Conservation (phyloP, 2,797 vertebrate genomes). For the Peromyscus eremicus region DNA sequence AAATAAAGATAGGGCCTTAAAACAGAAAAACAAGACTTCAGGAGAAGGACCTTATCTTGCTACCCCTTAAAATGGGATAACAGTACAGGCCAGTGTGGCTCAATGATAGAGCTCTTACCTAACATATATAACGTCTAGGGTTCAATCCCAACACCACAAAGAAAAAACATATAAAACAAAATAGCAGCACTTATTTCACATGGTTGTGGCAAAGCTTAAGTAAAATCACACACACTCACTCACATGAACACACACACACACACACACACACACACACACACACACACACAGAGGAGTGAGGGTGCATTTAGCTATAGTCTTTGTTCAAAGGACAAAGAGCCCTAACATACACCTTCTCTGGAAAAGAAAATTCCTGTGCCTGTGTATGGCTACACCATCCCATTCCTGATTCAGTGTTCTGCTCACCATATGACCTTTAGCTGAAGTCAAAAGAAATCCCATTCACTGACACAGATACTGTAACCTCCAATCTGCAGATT, state of each 20-base stretch:
- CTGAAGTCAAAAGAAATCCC: background rate
- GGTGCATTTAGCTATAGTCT: background rate
- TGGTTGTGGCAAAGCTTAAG: background rate
- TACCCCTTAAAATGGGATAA: background rate
- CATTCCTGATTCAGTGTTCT: background rate
- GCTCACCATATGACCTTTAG: too few relatives aligned
- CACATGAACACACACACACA: background rate
- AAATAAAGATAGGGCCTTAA: background rate
- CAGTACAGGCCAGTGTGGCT: background rate
- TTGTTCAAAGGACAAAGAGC: background rate
- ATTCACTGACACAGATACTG: background rate
- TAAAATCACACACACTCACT: background rate
- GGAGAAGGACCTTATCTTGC: background rate
- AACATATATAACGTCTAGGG: too few relatives aligned
- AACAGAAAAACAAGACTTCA: background rate
- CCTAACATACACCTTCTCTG: background rate
- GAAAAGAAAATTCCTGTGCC: background rate
- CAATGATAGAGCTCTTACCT: background rate
- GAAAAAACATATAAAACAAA: background rate
- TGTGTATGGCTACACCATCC: fast-evolving
- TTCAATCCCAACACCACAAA: background rate
- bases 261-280: background rate
- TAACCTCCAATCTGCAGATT: background rate
- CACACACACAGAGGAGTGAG: background rate
- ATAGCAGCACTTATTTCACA: background rate